phyloP scores from a whole-genome alignment of 2,797 vertebrate genomes.

The Acrocephalus scirpaceus region DNA sequence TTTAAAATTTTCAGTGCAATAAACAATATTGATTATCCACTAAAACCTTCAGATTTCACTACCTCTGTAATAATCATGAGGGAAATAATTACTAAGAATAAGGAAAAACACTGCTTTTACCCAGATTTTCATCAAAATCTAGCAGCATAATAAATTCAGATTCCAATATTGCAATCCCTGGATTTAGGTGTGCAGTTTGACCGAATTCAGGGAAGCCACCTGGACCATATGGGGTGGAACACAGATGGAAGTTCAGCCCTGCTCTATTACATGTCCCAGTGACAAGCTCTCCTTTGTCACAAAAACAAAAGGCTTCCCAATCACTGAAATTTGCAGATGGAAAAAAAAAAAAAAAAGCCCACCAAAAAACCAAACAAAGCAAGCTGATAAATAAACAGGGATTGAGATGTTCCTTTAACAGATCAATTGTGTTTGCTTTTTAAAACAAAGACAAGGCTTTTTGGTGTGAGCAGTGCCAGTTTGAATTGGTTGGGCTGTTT shows the following conservation, averaged over 20 bases:
- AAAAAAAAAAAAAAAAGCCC: background rate
- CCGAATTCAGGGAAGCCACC: slow-evolving; percentile 35
- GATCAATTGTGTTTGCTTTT: background rate
- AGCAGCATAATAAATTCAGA: slow-evolving; percentile 20
- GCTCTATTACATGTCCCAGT: background rate
- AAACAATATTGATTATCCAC: slow-evolving; percentile 70
- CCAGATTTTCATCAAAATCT: slow-evolving; percentile 40
- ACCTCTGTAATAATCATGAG: slow-evolving; percentile 47
- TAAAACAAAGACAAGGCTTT: background rate
- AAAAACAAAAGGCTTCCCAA: slow-evolving; percentile 6
- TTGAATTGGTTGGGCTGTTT: background rate
- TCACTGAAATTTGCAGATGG: background rate
- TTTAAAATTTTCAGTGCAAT: slow-evolving; percentile 65
- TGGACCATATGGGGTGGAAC: slow-evolving; percentile 4
- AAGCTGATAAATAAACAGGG: background rate
- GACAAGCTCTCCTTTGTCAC: background rate
- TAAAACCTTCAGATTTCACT: slow-evolving; percentile 68
- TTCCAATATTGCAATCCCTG: slow-evolving; percentile 10
- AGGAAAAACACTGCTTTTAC: slow-evolving; percentile 18
- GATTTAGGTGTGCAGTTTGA: background rate
- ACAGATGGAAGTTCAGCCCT: slow-evolving; percentile 22
- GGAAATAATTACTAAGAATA: slow-evolving; percentile 52
- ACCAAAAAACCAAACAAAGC: background rate
- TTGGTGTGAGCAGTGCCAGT: background rate
- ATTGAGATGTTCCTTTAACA: background rate